A percentile compares a stretch with the other conserved stretches of the same genome.
Conservation (phyloP, 2,888 invertebrate genomes). For the Epinotia ramella region DNA sequence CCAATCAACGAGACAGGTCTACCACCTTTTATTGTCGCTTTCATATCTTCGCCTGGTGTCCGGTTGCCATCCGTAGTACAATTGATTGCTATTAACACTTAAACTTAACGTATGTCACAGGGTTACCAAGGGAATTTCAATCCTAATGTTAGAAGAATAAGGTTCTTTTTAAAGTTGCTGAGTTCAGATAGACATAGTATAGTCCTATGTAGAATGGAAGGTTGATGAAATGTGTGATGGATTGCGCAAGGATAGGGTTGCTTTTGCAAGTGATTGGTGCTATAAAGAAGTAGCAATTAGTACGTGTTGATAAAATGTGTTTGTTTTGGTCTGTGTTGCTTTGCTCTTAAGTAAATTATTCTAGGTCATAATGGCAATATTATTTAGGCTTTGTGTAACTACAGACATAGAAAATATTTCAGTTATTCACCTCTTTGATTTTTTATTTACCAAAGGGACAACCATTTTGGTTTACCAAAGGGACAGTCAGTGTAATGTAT, state of each 20-base stretch:
- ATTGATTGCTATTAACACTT: conserved; percentile 61
- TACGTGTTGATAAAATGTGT: conserved; percentile 28
- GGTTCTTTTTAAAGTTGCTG: conserved; percentile 26
- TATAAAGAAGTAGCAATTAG: conserved; percentile 5
- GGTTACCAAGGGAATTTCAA: conserved; percentile 14
- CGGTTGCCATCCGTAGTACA: conserved; percentile 79
- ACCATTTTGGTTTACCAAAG: too few species aligned
- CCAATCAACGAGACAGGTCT: conserved; percentile 80
- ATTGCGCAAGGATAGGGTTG: neutral
- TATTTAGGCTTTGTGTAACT: neutral
- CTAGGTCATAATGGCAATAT: neutral
- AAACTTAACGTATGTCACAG: conserved; percentile 51
- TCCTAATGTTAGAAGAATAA: neutral
- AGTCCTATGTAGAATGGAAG: neutral
- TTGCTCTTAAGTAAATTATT: neutral
- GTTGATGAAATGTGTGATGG: conserved; percentile 2
- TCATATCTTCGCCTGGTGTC: conserved; percentile 78
- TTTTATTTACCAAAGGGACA: too few species aligned
- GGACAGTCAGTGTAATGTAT: too few species aligned
- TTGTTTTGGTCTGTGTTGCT: conserved; percentile 26
- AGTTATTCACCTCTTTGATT: neutral
- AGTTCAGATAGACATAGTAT: neutral
- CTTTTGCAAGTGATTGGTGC: neutral
- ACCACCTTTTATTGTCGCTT: conserved; percentile 83
- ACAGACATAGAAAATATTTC: neutral